Evolutionary conservation across 2,797 vertebrate genomes (phyloP).

Genomic region (Poecilia wingei): DNA sequence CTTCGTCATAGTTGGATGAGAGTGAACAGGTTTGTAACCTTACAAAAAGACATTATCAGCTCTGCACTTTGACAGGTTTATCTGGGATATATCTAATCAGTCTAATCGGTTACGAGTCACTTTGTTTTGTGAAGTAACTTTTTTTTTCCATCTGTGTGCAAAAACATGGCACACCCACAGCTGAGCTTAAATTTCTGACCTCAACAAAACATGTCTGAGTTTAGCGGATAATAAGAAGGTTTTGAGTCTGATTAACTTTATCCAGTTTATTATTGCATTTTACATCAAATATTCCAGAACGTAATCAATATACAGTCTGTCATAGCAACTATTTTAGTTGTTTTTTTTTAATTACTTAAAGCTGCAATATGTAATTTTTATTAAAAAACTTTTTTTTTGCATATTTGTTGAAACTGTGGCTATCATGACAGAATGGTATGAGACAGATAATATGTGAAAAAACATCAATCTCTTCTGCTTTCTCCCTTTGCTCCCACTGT

Average conservation of each 20-base stretch:
- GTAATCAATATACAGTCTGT: neutral
- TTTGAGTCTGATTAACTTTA: neutral
- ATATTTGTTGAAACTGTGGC: too few relatives aligned
- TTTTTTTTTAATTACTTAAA: neutral
- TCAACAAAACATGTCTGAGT: neutral
- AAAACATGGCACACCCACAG: neutral
- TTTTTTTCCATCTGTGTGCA: neutral
- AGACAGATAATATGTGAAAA: too few relatives aligned
- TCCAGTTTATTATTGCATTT: neutral
- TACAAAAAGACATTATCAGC: neutral
- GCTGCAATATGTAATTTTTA: too few relatives aligned
- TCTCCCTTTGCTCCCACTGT: too few relatives aligned
- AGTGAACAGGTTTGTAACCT: neutral
- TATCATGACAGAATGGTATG: too few relatives aligned
- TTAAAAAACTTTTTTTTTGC: too few relatives aligned
- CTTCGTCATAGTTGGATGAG: neutral
- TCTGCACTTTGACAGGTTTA: neutral
- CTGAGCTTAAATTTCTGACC: neutral
- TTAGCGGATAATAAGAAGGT: neutral
- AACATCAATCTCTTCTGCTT: too few relatives aligned
- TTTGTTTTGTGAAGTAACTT: neutral
- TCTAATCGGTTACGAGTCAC: neutral
- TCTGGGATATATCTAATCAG: slow-evolving; percentile 9
- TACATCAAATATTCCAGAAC: neutral
- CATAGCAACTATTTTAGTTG: neutral